Evolutionary conservation across 2,888 invertebrate genomes (phyloP), one percentile per base, ranked within the genome.

Genomic region (Bembecia ichneumoniformis): DNA sequence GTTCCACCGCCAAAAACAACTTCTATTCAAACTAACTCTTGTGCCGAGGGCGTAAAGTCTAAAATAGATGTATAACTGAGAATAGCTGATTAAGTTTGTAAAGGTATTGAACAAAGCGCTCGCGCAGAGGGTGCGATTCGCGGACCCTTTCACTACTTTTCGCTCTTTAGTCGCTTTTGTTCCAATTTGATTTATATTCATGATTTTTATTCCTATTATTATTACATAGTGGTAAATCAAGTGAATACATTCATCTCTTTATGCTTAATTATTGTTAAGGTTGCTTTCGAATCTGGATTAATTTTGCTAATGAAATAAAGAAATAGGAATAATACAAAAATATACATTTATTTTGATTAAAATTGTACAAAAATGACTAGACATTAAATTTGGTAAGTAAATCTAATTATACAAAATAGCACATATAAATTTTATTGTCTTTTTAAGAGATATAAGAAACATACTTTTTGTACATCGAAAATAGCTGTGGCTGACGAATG

Each of bases 141-240:
- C 67, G 7, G 16, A 11, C 74, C 74, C 79, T 81, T 84, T 84
- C 82, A 84, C 81, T 77, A 83, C 74, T 84, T 81, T 82, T 84
- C 83, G 84, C 83, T 87, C 82, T 87, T 86, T 87, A 86, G 72
- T 71, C 61, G 56, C 62, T 69, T 76, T 87, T 87, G 86, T 87
- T 81, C 83, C 76, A 69, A 75, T 86, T 83, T 86, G 87, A 87
- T 87, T 86, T 87, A 87, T 86, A 87, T 87, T 87, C 86, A 87
- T 87, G 74, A 71, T 69, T 66, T 68, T 73, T 71, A 70, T 76
- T 79, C 69, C 71, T 28, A 2, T 28, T 82, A 83, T 82, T 82
- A 80, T 83, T 78, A 77, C 64, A 64, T 57, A 63, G 64, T 73
- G 74, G 70, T 76, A 77, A 81, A 83, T 82, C 83, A 83, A 75